These are phyloP conservation scores for Delphinapterus leucas DNA, from an alignment of 2,113 vertebrate species.

Conservation along the genomic window DNA sequence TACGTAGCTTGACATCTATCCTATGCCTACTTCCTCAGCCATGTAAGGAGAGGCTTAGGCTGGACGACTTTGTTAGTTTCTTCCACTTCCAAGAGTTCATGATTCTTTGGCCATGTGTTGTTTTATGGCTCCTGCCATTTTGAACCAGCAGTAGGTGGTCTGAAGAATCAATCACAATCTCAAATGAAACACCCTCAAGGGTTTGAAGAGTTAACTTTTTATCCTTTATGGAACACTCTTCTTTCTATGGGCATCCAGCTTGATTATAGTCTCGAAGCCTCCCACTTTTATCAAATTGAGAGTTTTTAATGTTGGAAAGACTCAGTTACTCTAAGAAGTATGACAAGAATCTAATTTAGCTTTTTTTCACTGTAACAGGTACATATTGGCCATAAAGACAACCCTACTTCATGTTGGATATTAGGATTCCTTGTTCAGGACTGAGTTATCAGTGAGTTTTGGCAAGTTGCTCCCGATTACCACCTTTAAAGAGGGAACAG, in stretches of 20 bases:
- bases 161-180: conserved; percentile 2
- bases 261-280: not conserved
- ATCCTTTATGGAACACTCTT: not conserved
- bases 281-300: not conserved
- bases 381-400: not conserved
- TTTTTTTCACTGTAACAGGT: not conserved
- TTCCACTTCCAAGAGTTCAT: not conserved
- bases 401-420: not conserved
- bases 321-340: conserved; percentile 1
- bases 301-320: conserved; percentile 31
- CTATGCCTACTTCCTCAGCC: not conserved
- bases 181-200: conserved; percentile 11
- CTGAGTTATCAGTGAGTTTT: not conserved
- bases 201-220: not conserved
- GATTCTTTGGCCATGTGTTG: not conserved
- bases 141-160: not conserved
- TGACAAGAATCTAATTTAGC: not conserved
- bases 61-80: not conserved
- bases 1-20: not conserved
- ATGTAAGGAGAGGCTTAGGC: not conserved
- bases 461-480: not conserved
- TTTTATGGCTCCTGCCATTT: conserved; percentile 23
- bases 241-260: not conserved
- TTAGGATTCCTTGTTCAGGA: not conserved
- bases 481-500: not conserved